Evolutionary conservation across 2,113 vertebrate genomes (phyloP), one percentile per base, ranked within the genome.

Genomic region (Gallinago undulata): DNA sequence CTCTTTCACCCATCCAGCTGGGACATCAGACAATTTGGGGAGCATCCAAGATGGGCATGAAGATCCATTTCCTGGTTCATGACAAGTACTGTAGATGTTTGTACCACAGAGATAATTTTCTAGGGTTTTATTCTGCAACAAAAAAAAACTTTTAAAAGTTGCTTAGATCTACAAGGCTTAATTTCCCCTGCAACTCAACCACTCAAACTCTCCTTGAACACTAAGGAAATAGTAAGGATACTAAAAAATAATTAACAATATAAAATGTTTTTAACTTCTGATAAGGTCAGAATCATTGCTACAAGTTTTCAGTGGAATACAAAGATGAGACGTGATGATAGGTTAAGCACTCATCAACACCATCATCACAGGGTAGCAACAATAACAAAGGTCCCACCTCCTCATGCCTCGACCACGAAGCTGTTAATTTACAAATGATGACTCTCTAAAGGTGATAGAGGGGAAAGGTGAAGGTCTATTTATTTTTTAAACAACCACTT

Each of bases 21-120:
- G 94, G 86, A 87, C 82, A 84, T 51, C 75, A 98, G 95, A 97
- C 86, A 90, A 87, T 77, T 64, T 96, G 92, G 79, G 92, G 33
- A 89, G 33, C 43, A 57, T 95, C 95, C 95, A 94, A 93, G 53
- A 84, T 33, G 83, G 94, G 86, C 78, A 97, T 19, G 59, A 85
- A 88, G 53, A 94, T 80, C 86, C 80, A 60, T 92, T 95, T 94
- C 75, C 89, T 90, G 80, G 91, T 91, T 94, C 50, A 51, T 76
- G 68, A 70, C 59, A 90, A 95, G 68, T 90, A 79, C 16, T 62
- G 90, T 89, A 87, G 93, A 89, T 53, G 55, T 82, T 98, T 92
- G 90, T 86, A 68, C 63, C 86, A 93, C 14, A 48, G 31, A 79
- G 18, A 62, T 39, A 76, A 45, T 47, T 91, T 91, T 92, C 80